phyloP scores from a whole-genome alignment of 2,888 invertebrate genomes.

The Aphidius colemani region DNA sequence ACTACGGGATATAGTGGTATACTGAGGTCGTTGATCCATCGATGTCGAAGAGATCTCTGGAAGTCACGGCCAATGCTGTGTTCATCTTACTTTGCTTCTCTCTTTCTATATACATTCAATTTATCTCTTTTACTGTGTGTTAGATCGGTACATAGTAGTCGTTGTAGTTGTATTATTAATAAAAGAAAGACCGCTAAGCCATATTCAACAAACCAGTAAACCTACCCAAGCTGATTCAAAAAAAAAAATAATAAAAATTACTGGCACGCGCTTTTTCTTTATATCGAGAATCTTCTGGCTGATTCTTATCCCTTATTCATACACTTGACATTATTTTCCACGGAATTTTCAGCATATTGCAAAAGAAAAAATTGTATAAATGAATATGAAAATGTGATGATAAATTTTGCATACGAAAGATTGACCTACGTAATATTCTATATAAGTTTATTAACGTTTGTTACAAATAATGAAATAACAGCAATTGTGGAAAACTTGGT shows the following conservation, averaged over 20 bases:
- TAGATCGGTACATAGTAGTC: background rate
- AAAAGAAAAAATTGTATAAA: no score
- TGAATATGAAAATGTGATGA: no score
- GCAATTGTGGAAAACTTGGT: no score
- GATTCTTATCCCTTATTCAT: no score
- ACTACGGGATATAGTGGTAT: slow-evolving; percentile 28
- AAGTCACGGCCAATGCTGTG: slow-evolving; percentile 23
- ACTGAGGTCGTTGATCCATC: slow-evolving; percentile 52
- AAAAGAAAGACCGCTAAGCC: background rate
- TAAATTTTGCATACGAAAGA: no score
- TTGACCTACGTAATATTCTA: no score
- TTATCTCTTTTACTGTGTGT: slow-evolving; percentile 6
- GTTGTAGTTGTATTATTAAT: no score
- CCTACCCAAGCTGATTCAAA: background rate
- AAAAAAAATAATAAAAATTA: background rate
- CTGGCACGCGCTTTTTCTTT: background rate
- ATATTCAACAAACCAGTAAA: background rate
- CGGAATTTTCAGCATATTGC: no score
- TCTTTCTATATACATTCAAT: slow-evolving; percentile 6
- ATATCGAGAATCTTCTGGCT: no score
- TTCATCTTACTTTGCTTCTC: slow-evolving; percentile 5
- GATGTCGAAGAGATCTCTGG: slow-evolving; percentile 44
- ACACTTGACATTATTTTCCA: no score
- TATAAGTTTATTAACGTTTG: no score
- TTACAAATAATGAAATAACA: no score